Conservation (phyloP, 2,113 vertebrate species). For the Ciconia boyciana region DNA sequence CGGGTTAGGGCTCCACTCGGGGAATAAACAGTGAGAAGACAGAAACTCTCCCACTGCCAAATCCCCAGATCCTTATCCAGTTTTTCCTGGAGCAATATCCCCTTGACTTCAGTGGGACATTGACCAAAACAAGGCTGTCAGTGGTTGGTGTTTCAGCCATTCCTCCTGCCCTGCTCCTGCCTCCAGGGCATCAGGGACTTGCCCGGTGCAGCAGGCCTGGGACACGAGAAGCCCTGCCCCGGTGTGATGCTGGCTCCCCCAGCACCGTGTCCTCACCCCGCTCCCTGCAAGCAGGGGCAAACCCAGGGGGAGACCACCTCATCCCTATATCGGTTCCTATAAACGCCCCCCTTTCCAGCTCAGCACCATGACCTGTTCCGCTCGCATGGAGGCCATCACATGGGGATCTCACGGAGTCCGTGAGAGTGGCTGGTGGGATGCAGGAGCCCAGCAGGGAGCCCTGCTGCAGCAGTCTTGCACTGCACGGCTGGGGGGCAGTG, state of each 20-base stretch:
- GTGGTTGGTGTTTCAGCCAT: neutral
- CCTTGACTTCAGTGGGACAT: neutral
- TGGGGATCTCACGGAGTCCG: neutral
- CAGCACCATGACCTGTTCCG: fast-evolving
- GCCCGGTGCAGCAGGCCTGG: neutral
- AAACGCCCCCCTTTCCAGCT: neutral
- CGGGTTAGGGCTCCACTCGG: neutral
- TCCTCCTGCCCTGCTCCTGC: neutral
- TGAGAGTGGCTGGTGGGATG: neutral
- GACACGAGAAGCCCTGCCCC: neutral
- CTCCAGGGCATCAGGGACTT: neutral
- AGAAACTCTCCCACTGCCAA: conserved; percentile 26
- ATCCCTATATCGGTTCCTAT: fast-evolving
- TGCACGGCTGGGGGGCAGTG: neutral
- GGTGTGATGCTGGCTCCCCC: neutral
- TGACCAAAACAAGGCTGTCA: neutral
- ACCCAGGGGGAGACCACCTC: fast-evolving
- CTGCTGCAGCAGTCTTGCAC: neutral
- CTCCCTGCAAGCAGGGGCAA: neutral
- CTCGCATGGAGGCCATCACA: neutral
- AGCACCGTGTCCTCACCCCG: neutral
- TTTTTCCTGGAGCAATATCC: conserved; percentile 36
- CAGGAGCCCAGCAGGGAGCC: neutral
- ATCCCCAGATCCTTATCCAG: conserved; percentile 34
- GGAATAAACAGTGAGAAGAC: conserved; percentile 27